Percentiles rank a stretch among this genome's conserved stretches.
These are phyloP conservation scores for Drosophila navojoa DNA, from an alignment of 1,140 invertebrate genomes.

Conservation along the genomic window DNA sequence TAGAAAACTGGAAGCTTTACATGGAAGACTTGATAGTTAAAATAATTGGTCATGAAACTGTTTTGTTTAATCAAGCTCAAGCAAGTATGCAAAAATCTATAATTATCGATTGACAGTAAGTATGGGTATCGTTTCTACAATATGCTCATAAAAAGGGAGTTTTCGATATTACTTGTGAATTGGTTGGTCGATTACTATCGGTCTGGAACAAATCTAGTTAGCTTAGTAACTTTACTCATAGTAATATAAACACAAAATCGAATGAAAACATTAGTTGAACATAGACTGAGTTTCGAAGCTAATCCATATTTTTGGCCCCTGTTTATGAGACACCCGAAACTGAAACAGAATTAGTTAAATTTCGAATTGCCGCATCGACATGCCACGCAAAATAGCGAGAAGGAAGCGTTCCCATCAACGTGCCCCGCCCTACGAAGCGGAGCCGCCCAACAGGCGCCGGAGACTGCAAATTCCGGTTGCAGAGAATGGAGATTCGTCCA, in stretches of 20 bases:
- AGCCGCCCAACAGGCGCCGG: neutral
- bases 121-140: too few relatives aligned
- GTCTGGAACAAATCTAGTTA: neutral
- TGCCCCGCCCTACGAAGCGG: neutral
- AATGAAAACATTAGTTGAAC: neutral
- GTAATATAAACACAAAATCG: neutral
- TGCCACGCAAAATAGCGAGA: neutral
- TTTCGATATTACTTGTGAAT: too few relatives aligned
- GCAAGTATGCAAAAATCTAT: too few relatives aligned
- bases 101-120: too few relatives aligned
- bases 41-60: too few relatives aligned
- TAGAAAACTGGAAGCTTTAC: too few relatives aligned
- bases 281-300: neutral
- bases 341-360: neutral
- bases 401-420: neutral
- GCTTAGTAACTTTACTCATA: neutral
- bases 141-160: too few relatives aligned
- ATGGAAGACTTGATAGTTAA: too few relatives aligned
- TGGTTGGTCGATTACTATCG: too few relatives aligned
- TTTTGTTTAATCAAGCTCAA: too few relatives aligned
- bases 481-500: neutral
- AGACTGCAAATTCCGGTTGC: neutral
- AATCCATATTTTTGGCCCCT: neutral
- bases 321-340: neutral
- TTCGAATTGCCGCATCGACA: neutral